A percentile compares a stretch with the other conserved stretches of the same genome.
Conservation (phyloP, 2,797 vertebrate species). For the Acanthiza pusilla region DNA sequence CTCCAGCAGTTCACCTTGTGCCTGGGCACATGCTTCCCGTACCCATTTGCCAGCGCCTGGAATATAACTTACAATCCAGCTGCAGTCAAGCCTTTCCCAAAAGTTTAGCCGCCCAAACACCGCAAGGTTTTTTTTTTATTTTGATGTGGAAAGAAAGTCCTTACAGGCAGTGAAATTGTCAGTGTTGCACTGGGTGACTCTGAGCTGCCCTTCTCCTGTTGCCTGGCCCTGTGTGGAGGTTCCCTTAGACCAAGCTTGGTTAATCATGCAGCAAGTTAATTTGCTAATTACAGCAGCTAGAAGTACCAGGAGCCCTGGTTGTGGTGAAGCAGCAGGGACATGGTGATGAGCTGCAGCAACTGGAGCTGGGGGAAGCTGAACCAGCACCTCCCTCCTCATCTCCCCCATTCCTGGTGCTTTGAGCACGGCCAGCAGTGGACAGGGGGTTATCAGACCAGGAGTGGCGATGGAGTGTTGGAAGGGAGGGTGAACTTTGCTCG, state of each 20-base stretch:
- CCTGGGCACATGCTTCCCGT: not conserved
- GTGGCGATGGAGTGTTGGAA: not conserved
- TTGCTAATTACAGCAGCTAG: not conserved
- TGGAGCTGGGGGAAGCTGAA: not conserved
- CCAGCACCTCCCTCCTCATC: not conserved
- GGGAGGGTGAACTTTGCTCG: not conserved
- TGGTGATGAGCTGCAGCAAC: not conserved
- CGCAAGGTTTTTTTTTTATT: not conserved
- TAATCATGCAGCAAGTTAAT: not conserved
- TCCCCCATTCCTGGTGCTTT: not conserved
- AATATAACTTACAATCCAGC: not conserved
- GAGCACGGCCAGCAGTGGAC: not conserved
- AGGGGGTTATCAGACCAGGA: not conserved
- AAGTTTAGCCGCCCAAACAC: not conserved
- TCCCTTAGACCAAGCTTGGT: not conserved
- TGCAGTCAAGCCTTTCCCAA: not conserved
- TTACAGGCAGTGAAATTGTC: not conserved
- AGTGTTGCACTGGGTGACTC: accelerated
- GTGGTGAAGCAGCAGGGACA: not conserved
- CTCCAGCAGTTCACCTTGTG: not conserved
- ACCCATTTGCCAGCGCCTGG: not conserved
- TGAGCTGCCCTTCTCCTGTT: not conserved
- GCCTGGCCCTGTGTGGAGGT: not conserved
- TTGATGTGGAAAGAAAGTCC: no score
- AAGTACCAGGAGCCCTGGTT: not conserved